Evolutionary conservation across 2,888 invertebrate species (phyloP), one percentile per base, ranked within the genome.

Genomic region (Plebejus melissa): DNA sequence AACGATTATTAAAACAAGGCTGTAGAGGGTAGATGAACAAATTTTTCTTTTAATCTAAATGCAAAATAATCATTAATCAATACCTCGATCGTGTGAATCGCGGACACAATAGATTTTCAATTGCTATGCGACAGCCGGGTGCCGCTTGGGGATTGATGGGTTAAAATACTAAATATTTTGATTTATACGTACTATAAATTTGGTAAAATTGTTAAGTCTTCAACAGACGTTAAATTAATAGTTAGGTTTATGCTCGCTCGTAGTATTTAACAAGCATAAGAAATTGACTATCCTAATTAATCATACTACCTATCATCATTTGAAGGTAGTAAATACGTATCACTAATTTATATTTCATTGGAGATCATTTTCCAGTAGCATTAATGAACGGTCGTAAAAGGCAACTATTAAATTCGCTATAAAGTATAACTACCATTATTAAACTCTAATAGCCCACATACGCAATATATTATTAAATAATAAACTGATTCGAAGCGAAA

Each of bases 401-500:
- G 4, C 32, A 65, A 65, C 65, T 65, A 65, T 32, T 65, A 65
- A 65, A 65, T 65, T 32, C 36, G 6, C 32, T 36, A 36, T 65
- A 65, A 65, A 65, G 32, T 65, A 60, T 60, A 22, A 70, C 70
- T 28, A 71, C 22, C 71, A 46, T 71, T 71, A 71, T 11, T 71
- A 71, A 41, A 46, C n/a, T n/a, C 22, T 71, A 71, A 71, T 46
- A 71, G 71, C 46, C 22, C 46, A 71, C 71, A 22, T 41, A 46
- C 16, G 22, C 41, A 46, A 71, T 41, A 22, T 46, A 41, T 46
- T 41, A 71, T 70, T 70, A 70, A 70, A 71, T 46, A 71, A 32
- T 72, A 72, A 72, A 72, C 50, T 72, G 72, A 72, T 72, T 72
- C 28, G 32, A 22, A 28, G 41, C 46, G 13, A 36, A 72, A 72